phyloP scores from a whole-genome alignment of 2,113 vertebrate species.

The Baryphthengus martii region DNA sequence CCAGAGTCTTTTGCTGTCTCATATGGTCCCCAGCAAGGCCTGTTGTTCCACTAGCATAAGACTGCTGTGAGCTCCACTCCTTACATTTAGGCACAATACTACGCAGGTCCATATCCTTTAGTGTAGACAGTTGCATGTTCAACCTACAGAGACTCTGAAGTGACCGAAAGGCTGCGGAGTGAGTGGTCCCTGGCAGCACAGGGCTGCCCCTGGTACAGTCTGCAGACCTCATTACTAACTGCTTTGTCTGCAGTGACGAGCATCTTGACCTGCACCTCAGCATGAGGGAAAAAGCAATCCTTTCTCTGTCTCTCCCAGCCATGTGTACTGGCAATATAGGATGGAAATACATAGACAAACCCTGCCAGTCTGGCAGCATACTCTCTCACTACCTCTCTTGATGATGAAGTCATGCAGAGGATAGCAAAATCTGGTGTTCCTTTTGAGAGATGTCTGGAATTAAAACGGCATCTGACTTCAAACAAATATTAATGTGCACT shows the following conservation, averaged over 20 bases:
- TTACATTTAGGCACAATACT: neutral
- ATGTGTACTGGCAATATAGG: fast-evolving
- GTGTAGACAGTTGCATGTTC: neutral
- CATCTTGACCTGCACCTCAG: neutral
- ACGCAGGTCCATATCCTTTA: neutral
- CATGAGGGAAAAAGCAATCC: fast-evolving
- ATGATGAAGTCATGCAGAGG: neutral
- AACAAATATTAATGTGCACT: neutral
- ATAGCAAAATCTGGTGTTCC: neutral
- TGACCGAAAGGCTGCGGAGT: neutral
- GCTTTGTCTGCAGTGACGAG: neutral
- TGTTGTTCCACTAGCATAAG: fast-evolving
- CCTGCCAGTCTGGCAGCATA: neutral
- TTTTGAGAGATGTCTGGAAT: neutral
- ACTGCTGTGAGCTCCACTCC: neutral
- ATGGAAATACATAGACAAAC: neutral
- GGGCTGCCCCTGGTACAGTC: neutral
- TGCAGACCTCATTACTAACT: neutral
- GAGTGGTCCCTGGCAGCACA: neutral
- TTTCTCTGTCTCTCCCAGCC: neutral
- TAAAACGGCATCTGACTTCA: neutral
- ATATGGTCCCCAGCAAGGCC: neutral
- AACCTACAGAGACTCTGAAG: neutral
- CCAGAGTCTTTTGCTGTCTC: neutral
- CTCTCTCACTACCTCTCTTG: neutral